Base-by-base conservation (phyloP, 2,888 invertebrate species). In the Athripsodes cinereus region DNA sequence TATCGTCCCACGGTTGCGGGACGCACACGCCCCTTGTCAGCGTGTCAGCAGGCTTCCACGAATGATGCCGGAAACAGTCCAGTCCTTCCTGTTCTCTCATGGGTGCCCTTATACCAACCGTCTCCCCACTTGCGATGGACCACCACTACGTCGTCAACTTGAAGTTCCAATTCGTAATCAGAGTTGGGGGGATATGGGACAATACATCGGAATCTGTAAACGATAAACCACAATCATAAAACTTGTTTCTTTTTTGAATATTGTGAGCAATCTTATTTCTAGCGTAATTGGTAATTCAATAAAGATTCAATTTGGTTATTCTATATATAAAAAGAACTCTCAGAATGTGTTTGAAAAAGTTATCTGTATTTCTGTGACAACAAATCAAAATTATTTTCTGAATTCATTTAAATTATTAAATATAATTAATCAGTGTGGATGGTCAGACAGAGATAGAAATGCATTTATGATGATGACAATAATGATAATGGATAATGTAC, bases 61-160 rank as follows among this genome's bases (percentile, higher is more conserved):
- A 96, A 96, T 70, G 92, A 95, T 52, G 94, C 93, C 1, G 96
- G 96, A 75, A 96, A 96, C 47, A 96, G 81, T n/a, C 96, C 96
- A 2, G 92, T 92, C 66, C 92, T 88, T 35, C 95, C 94, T 1
- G 93, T 94, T 57, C 93, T 82, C 66, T 92, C 88, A 65, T 92
- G 83, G 0, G 92, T 94, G 19, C 96, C 96, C 71, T 94, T 94
- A 74, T 90, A 96, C 96, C 96, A 96, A 51, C 96, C 96, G 69
- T 96, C 95, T 53, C 94, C 94, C 54, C 94, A 84, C 70, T 95
- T 95, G 68, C 90, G 90, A 68, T 92, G 90, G 19, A 96, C 95
- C 66, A 91, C 86, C 64, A 96, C 92, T 57, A 95, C 87, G 69
- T 96, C 96, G 61, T 94, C 93, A 44, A 94, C 86, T 65, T 90